These are phyloP conservation scores for Malacosoma neustria DNA, from an alignment of 2,888 invertebrate species.

Conservation along the genomic window DNA sequence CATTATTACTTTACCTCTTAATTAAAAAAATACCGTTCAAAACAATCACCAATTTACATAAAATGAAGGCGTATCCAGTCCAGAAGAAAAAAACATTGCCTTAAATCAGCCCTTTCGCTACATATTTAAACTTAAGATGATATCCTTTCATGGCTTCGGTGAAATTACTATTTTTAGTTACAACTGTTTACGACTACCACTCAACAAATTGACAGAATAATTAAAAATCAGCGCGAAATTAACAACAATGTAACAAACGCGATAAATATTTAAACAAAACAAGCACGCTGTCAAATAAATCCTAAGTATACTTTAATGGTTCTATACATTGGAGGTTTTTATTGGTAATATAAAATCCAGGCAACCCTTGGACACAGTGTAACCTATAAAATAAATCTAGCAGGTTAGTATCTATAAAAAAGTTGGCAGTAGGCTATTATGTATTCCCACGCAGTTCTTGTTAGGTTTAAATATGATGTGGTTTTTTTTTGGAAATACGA, in stretches of 20 bases:
- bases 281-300: slow-evolving; percentile 63
- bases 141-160: too few species aligned
- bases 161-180: slow-evolving; percentile 4
- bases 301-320: slow-evolving; percentile 69
- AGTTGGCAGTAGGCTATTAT: slow-evolving; percentile 67
- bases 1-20: too few species aligned
- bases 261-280: slow-evolving; percentile 62
- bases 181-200: slow-evolving; percentile 4
- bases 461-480: too few species aligned
- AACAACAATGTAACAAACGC: slow-evolving; percentile 55
- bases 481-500: too few species aligned
- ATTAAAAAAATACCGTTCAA: too few species aligned
- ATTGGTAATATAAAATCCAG: slow-evolving; percentile 59
- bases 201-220: slow-evolving; percentile 18
- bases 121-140: too few species aligned
- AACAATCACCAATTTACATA: too few species aligned
- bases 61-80: too few species aligned
- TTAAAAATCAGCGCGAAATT: slow-evolving; percentile 45
- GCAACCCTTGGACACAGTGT: slow-evolving; percentile 61
- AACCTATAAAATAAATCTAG: slow-evolving; percentile 72
- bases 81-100: too few species aligned
- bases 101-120: too few species aligned
- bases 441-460: slow-evolving; percentile 72
- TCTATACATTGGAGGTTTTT: slow-evolving; percentile 59
- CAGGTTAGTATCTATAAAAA: slow-evolving; percentile 69